Base-by-base conservation (phyloP, 1,140 invertebrate genomes). In the Armadillidium nasatum region DNA sequence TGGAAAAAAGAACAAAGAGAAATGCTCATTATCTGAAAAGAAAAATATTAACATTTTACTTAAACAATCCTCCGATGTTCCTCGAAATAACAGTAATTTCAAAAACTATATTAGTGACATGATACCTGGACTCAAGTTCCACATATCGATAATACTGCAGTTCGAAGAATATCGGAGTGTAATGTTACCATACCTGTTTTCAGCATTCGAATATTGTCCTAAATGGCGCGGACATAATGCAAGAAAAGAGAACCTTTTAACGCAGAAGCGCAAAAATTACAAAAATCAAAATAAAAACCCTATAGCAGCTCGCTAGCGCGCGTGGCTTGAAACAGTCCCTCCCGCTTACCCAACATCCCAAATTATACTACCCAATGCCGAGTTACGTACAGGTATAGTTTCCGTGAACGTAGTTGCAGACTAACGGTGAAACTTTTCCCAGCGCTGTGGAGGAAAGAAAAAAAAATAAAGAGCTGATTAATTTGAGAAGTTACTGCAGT, bases 361-460 rank as follows among this genome's bases (percentile, higher is more conserved):
- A 70, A 67, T 72, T 43, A 76, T 77, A 79, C 74, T 79, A 77
- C 76, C 76, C 76, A 74, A 71, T 73, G 78, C 72, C 72, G 78
- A 78, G 78, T 79, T 83, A 88, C 92, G 89, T 91, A 95, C 93
- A 96, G 87, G 93, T 94, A 84, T 94, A 95, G 84, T 89, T 93
- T 83, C 93, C 92, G 85, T 93, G 92, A 80, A 91, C 91, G 87
- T 90, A 93, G 71, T 89, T 89, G 76, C 90, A 88, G 85, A 92
- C 91, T 84, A 91, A 91, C 70, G 89, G 85, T 77, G 93, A 92
- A 85, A 94, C 93, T 84, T 93, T 91, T 80, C 91, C 93, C 84
- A 92, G 88, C 82, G 91, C 91, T 92, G 89, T 85, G 84, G 87
- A 87, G 88, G 86, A 87, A 87, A 87, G 84, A 85, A 87, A 87